Percentiles rank a stretch among this genome's conserved stretches.
Evolutionary conservation across 2,888 invertebrate genomes (phyloP).

Genomic region (Margaritifera margaritifera): DNA sequence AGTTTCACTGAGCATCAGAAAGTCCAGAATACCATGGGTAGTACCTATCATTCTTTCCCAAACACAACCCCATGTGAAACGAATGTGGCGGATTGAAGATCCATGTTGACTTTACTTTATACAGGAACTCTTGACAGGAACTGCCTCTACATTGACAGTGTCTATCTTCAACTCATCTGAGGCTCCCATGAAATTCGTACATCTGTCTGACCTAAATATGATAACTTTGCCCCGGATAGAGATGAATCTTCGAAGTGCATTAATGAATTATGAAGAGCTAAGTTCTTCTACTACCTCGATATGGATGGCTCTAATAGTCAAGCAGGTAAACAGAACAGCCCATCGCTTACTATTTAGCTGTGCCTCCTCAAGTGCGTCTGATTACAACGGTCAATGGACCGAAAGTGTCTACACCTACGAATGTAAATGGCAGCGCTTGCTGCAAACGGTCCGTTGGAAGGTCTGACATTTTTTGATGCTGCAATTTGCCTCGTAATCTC

Average conservation of each 20-base stretch:
- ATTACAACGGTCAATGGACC: constrained; percentile 27
- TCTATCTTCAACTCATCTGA: constrained; percentile 10
- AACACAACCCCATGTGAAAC: constrained; percentile 33
- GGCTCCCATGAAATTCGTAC: constrained; percentile 30
- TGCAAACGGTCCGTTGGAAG: constrained; percentile 27
- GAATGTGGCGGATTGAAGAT: constrained; percentile 29
- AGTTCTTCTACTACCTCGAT: constrained; percentile 33
- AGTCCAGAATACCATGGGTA: constrained; percentile 21
- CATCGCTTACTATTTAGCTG: constrained; percentile 31
- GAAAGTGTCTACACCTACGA: constrained; percentile 31
- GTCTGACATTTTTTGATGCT: constrained; percentile 39
- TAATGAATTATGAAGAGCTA: constrained; percentile 27
- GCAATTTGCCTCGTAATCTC: too few relatives aligned
- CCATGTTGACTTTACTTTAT: constrained; percentile 10
- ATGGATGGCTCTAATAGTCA: constrained; percentile 28
- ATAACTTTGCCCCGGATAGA: constrained; percentile 19
- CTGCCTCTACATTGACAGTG: constrained; percentile 15
- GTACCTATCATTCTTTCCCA: constrained; percentile 35
- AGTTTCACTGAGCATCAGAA: constrained; percentile 8
- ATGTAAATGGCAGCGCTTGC: constrained; percentile 29
- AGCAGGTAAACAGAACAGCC: constrained; percentile 32
- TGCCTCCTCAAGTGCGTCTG: constrained; percentile 24
- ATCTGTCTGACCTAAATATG: constrained; percentile 25
- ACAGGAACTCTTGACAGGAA: constrained; percentile 7
- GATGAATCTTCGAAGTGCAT: constrained; percentile 27